These are phyloP conservation scores for Cryptocheilus praepositus DNA, from an alignment of 2,888 invertebrate species.

Conservation along the genomic window DNA sequence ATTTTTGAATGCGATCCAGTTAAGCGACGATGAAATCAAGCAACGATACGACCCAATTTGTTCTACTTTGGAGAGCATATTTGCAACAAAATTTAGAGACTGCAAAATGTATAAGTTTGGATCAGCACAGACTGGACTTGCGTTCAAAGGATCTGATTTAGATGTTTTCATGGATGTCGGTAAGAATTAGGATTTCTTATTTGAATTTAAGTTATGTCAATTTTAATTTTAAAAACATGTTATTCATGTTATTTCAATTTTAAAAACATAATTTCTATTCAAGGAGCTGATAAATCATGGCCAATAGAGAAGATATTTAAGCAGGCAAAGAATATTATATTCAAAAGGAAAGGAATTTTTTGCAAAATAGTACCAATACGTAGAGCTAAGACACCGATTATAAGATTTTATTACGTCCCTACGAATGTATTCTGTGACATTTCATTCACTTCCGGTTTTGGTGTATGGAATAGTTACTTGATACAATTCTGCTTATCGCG, in stretches of 20 bases:
- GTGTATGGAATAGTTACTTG: conserved; percentile 82
- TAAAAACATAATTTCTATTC: not conserved
- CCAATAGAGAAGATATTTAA: conserved; percentile 63
- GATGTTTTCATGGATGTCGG: conserved; percentile 81
- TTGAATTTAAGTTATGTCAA: not conserved
- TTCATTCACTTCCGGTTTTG: conserved; percentile 83
- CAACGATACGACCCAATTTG: conserved; percentile 58
- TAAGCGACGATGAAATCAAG: conserved; percentile 53
- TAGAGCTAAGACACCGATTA: conserved; percentile 85
- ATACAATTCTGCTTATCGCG: conserved; percentile 79
- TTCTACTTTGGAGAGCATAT: conserved; percentile 50
- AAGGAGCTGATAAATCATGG: conserved; percentile 55
- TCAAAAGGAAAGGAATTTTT: conserved; percentile 75
- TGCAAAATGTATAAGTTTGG: conserved; percentile 81
- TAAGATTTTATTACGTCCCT: conserved; percentile 82
- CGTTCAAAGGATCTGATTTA: conserved; percentile 83
- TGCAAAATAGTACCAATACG: conserved; percentile 80
- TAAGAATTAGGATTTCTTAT: conserved; percentile 43
- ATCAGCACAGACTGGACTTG: conserved; percentile 84
- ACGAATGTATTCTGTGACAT: conserved; percentile 83
- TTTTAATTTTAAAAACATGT: not conserved
- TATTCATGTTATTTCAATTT: not conserved
- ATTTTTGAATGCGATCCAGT: conserved; percentile 56
- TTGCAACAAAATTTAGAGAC: conserved; percentile 57
- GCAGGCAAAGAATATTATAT: conserved; percentile 73